A percentile compares a stretch with the other conserved stretches of the same genome.
Conservation (phyloP, 2,113 vertebrate species). For the Psittacula cyanocephala region DNA sequence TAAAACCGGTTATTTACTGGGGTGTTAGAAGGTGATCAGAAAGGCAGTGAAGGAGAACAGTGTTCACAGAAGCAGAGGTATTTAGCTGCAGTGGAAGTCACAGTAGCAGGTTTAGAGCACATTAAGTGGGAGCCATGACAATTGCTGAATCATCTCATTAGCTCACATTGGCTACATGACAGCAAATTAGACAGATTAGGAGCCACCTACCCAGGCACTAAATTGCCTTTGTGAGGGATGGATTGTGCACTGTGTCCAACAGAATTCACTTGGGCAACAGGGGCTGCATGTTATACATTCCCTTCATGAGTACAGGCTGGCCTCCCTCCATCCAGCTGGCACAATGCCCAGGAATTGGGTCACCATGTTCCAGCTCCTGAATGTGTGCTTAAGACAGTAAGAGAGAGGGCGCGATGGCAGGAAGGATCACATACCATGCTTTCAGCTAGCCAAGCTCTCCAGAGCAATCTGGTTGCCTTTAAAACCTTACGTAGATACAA, state of each 20-base stretch:
- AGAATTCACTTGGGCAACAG: constrained; percentile 34
- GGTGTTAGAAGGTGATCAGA: neutral
- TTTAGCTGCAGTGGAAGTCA: neutral
- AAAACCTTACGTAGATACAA: neutral
- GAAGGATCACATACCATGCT: neutral
- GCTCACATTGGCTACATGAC: constrained; percentile 36
- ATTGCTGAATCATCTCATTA: constrained; percentile 63
- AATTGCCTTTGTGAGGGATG: constrained; percentile 33
- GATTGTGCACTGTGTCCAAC: constrained; percentile 8
- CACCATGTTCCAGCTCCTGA: constrained; percentile 14
- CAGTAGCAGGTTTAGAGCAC: constrained; percentile 21
- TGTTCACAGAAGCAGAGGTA: neutral
- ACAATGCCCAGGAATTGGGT: constrained; percentile 14
- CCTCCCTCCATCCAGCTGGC: neutral
- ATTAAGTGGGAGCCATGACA: constrained; percentile 20
- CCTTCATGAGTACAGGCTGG: neutral
- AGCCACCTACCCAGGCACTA: constrained; percentile 51
- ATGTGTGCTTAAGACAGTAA: neutral
- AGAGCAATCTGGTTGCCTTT: neutral
- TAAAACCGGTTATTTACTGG: neutral
- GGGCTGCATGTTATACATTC: neutral
- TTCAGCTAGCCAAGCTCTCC: neutral
- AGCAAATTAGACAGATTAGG: constrained; percentile 56
- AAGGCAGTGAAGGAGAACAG: neutral
- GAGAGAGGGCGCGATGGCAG: neutral